Base-by-base conservation (phyloP, 2,888 invertebrate species). In the Tinea pellionella region DNA sequence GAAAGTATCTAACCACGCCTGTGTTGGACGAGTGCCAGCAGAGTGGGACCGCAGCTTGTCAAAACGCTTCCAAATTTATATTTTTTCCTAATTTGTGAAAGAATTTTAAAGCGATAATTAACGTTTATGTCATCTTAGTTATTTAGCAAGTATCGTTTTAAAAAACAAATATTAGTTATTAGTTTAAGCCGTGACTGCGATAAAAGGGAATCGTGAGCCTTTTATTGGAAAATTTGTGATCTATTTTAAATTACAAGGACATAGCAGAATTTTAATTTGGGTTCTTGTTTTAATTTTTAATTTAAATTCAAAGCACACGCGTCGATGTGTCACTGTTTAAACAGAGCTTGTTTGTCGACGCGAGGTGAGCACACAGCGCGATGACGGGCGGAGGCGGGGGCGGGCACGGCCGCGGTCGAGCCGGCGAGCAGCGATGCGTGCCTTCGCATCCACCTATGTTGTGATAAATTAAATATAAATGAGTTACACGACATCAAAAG, bases 251-350 rank as follows among this genome's bases (percentile, higher is more conserved):
- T 32, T n/a, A 30, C 30, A 13, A 13, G 57, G 29, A 15, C 30
- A 32, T 6, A 6, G 57, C 57, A 32, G 32, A 30, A 32, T 57
- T 57, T 57, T 32, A 57, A 57, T 57, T 32, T 32, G 7, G 19
- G 32, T 53, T 18, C 53, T 18, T 43, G 47, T 47, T 59, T 59
- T 59, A 59, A 59, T 59, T 73, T 78, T 74, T 77, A 74, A 80
- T 82, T 81, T 75, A 75, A 76, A 81, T 83, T 81, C 80, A 77
- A 77, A 76, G 75, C 78, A 75, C 71, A 78, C 74, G 73, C 68
- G 65, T 65, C 69, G 74, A 75, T 75, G 80, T 79, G 79, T 80
- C 72, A 77, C 71, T 73, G 78, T 80, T 75, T 78, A 78, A 82
- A 77, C 77, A 77, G 72, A 70, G 72, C 73, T 67, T 77, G 80